These are phyloP conservation scores for Lucinisca nassula DNA, from an alignment of 2,888 invertebrate genomes.

Conservation along the genomic window DNA sequence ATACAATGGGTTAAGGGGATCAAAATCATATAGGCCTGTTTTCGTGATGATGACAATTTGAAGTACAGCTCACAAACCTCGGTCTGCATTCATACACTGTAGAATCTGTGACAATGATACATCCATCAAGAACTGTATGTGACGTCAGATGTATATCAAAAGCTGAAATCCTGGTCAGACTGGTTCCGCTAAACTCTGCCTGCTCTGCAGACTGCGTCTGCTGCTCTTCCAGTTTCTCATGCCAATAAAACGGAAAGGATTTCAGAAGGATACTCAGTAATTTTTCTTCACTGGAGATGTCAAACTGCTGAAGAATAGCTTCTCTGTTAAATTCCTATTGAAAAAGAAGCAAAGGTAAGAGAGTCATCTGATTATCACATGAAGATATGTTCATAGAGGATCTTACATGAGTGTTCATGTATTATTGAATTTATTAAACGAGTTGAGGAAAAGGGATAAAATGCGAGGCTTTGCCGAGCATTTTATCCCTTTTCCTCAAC, in stretches of 20 bases:
- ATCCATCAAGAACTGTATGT: slow-evolving; percentile 87
- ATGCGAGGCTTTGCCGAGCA: too few species aligned
- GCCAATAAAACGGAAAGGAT: slow-evolving; percentile 86
- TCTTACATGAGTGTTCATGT: too few species aligned
- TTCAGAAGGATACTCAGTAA: slow-evolving; percentile 89
- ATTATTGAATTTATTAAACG: too few species aligned
- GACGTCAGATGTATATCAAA: slow-evolving; percentile 78
- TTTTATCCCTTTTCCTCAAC: too few species aligned
- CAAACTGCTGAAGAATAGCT: slow-evolving; percentile 90
- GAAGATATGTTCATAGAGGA: too few species aligned
- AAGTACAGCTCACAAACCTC: slow-evolving; percentile 87
- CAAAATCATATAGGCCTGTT: too few species aligned
- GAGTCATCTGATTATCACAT: too few species aligned
- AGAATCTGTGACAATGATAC: slow-evolving; percentile 90
- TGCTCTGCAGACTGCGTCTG: slow-evolving; percentile 21
- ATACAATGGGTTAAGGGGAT: too few species aligned
- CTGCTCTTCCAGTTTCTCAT: slow-evolving; percentile 78
- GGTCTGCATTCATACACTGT: slow-evolving; percentile 90
- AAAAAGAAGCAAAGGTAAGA: too few species aligned
- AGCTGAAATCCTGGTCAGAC: slow-evolving; percentile 50
- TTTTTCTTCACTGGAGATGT: slow-evolving; percentile 89
- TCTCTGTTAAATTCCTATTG: slow-evolving; percentile 90
- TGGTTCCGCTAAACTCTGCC: slow-evolving; percentile 32
- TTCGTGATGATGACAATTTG: too few species aligned
- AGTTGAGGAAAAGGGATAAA: too few species aligned